phyloP scores from a whole-genome alignment of 2,797 vertebrate genomes.

The Saguinus oedipus region DNA sequence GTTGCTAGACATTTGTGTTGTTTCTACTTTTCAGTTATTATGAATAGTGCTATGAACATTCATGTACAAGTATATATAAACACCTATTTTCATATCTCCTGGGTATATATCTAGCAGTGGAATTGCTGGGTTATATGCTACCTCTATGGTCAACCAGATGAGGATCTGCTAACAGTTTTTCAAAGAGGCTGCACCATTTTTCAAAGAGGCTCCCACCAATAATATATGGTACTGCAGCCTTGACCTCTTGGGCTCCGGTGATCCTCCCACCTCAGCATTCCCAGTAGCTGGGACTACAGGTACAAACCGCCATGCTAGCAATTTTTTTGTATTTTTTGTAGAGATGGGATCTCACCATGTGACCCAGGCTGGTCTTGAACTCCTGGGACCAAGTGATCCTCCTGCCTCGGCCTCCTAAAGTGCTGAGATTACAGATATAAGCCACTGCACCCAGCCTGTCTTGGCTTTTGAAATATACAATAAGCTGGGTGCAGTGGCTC shows the following conservation, averaged over 20 bases:
- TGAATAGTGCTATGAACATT: not conserved
- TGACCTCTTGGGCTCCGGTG: too few relatives aligned
- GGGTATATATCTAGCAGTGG: not conserved
- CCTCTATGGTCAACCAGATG: not conserved
- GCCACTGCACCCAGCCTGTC: too few relatives aligned
- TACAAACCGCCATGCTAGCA: too few relatives aligned
- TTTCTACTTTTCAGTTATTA: not conserved
- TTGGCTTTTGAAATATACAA: too few relatives aligned
- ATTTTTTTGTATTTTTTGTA: too few relatives aligned
- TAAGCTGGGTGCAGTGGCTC: accelerated
- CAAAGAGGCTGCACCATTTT: constrained; percentile 7
- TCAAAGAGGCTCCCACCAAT: not conserved
- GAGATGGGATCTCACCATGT: too few relatives aligned
- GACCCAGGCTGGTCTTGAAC: too few relatives aligned
- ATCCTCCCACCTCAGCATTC: too few relatives aligned
- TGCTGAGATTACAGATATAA: too few relatives aligned
- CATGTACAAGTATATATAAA: not conserved
- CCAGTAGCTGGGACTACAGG: too few relatives aligned
- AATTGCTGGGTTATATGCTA: not conserved
- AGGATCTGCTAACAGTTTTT: not conserved
- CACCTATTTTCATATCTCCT: not conserved
- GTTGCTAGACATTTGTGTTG: not conserved
- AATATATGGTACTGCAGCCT: not conserved
- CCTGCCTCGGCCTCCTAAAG: too few relatives aligned
- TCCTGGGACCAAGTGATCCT: too few relatives aligned